These are phyloP conservation scores for Jordanella pulchra DNA, from an alignment of 2,797 vertebrate species.

Conservation along the genomic window DNA sequence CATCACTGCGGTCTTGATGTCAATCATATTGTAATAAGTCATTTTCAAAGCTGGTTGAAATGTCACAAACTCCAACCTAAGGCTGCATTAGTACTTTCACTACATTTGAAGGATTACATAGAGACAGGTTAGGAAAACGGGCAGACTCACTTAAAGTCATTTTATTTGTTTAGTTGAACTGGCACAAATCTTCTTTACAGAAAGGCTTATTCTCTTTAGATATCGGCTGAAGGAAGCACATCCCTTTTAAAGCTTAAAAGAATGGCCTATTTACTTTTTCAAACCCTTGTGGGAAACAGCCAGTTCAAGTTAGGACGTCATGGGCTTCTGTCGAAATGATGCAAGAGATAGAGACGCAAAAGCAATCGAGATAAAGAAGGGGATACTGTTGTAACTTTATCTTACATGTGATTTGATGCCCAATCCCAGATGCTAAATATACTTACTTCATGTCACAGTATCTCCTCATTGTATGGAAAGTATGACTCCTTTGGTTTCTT, in stretches of 20 bases:
- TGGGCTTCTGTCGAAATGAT: conserved; percentile 22
- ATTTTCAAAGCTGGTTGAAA: background rate
- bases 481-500: background rate
- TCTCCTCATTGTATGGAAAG: conserved; percentile 5
- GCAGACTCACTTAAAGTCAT: background rate
- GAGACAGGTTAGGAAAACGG: background rate
- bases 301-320: conserved; percentile 1
- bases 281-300: conserved; percentile 36
- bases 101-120: background rate
- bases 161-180: conserved; percentile 40
- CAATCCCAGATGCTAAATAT: conserved; percentile 3
- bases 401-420: background rate
- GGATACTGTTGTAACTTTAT: conserved; percentile 6
- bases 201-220: conserved; percentile 29
- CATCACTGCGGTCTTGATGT: background rate
- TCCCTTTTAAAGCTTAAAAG: conserved; percentile 32
- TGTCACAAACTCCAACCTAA: background rate
- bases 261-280: conserved; percentile 44
- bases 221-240: conserved; percentile 35
- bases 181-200: conserved; percentile 31
- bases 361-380: background rate
- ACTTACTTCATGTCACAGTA: background rate
- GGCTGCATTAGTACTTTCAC: background rate
- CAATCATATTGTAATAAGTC: background rate
- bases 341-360: conserved; percentile 2